Conservation (phyloP, 1,140 invertebrate species). For the Rhopalosiphum padi region DNA sequence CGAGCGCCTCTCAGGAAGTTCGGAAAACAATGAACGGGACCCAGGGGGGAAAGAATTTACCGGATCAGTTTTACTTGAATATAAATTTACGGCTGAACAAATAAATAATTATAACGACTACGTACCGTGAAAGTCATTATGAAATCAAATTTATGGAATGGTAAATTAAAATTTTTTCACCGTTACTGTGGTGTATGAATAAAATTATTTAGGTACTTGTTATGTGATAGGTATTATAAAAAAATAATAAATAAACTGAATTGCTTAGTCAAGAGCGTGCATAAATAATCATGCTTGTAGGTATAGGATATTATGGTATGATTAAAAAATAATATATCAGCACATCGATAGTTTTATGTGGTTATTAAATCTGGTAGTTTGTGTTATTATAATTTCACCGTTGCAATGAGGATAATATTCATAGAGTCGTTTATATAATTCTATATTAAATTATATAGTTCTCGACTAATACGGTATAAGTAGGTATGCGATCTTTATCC, state of each 20-base stretch:
- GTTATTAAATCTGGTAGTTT: background rate
- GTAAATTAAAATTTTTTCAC: background rate
- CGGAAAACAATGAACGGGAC: background rate
- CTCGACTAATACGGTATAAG: background rate
- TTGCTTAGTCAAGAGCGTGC: background rate
- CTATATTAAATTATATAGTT: background rate
- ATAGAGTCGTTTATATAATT: background rate
- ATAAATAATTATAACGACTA: conserved; percentile 14
- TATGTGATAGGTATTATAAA: background rate
- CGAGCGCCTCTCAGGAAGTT: background rate
- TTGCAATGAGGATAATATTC: background rate
- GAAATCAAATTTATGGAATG: conserved; percentile 21
- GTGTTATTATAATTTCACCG: background rate
- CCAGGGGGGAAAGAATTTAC: background rate
- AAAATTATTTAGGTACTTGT: background rate
- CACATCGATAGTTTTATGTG: background rate
- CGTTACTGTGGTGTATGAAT: background rate
- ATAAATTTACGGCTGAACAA: background rate
- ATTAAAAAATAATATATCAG: background rate
- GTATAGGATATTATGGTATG: background rate
- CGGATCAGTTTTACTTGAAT: background rate
- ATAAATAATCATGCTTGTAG: background rate
- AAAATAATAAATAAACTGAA: background rate
- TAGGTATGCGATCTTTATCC: background rate
- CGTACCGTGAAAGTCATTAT: background rate